phyloP scores from a whole-genome alignment of 2,113 vertebrate species.

The Vulpes vulpes region DNA sequence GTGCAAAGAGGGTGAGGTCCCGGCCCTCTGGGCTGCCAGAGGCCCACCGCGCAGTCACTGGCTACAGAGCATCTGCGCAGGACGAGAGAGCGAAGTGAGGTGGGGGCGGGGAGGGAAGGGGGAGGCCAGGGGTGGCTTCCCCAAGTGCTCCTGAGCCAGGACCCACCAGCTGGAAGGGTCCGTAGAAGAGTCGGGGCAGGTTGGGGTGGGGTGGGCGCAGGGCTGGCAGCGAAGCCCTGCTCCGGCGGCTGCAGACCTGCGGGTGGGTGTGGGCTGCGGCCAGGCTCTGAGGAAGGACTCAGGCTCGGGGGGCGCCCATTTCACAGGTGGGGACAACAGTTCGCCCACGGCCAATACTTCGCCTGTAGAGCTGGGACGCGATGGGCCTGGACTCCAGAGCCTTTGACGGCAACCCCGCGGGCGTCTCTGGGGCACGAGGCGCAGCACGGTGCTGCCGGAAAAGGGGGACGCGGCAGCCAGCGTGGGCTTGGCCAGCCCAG shows the following conservation, averaged over 20 bases:
- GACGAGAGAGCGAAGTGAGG: background rate
- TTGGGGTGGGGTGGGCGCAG: accelerated
- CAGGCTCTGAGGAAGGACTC: background rate
- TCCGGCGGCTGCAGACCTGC: too few species aligned
- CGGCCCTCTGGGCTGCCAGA: background rate
- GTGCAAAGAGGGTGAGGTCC: background rate
- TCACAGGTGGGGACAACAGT: background rate
- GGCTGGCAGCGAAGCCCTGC: too few species aligned
- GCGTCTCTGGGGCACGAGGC: accelerated
- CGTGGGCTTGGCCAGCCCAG: too few species aligned
- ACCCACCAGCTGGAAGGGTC: accelerated
- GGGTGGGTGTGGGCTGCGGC: too few species aligned
- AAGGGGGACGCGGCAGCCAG: too few species aligned
- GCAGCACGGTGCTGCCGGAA: background rate
- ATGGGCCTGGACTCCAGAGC: background rate
- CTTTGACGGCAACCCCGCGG: accelerated
- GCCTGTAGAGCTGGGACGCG: accelerated
- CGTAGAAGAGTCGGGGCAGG: background rate
- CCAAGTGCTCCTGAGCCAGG: background rate
- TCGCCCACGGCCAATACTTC: accelerated
- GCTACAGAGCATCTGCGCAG: background rate
- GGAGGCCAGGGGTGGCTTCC: accelerated
- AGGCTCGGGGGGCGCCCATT: too few species aligned
- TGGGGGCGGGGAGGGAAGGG: accelerated
- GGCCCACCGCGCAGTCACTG: accelerated